phyloP scores from a whole-genome alignment of 1,140 invertebrate genomes.

The Dicyema japonicum region DNA sequence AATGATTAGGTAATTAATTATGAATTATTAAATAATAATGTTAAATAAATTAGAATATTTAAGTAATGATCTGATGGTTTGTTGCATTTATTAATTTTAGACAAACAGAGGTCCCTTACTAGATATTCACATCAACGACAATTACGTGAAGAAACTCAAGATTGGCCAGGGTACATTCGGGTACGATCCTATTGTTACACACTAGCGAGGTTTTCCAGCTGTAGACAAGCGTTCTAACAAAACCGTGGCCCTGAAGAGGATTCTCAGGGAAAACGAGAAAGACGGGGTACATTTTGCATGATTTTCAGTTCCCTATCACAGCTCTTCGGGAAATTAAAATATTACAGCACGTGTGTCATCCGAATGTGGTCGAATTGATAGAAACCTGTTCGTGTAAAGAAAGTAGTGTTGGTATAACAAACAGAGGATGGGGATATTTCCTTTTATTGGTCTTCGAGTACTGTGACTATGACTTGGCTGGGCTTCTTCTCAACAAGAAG shows the following conservation, averaged over 20 bases:
- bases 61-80: too few species aligned
- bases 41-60: too few species aligned
- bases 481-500: constrained; percentile 63
- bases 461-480: constrained; percentile 88
- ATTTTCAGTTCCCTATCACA: constrained; percentile 71
- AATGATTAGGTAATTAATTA: too few species aligned
- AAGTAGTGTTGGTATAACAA: too few species aligned
- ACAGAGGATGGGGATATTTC: constrained; percentile 1
- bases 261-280: constrained; percentile 94
- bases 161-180: constrained; percentile 91
- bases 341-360: constrained; percentile 62
- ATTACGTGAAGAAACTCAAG: too few species aligned
- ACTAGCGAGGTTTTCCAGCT: constrained; percentile 83
- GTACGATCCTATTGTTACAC: constrained; percentile 25
- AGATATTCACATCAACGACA: too few species aligned
- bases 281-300: constrained; percentile 81
- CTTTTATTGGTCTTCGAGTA: constrained; percentile 61
- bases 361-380: constrained; percentile 79
- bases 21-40: too few species aligned
- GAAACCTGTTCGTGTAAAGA: too few species aligned
- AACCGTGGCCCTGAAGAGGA: constrained; percentile 84
- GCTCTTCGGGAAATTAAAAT: constrained; percentile 81
- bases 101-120: too few species aligned
- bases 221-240: constrained; percentile 50
- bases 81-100: too few species aligned